Evolutionary conservation across 2,113 vertebrate genomes (phyloP).

Genomic region (Zosterops hypoxanthus): DNA sequence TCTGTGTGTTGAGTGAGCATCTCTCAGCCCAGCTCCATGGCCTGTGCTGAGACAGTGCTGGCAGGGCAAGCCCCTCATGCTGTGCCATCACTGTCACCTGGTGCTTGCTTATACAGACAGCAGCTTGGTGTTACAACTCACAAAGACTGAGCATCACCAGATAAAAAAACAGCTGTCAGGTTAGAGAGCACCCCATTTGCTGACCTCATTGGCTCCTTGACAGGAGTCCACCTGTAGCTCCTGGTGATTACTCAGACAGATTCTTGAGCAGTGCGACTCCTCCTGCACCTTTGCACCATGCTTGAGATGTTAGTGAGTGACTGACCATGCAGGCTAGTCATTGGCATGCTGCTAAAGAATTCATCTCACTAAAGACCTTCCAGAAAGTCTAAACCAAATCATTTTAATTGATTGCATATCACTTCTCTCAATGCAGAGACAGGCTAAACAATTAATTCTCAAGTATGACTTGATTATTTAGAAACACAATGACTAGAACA

Average conservation of each 20-base stretch:
- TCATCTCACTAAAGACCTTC: neutral
- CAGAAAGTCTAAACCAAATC: neutral
- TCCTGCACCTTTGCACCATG: neutral
- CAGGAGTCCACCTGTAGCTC: neutral
- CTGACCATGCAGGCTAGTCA: accelerated
- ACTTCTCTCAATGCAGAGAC: neutral
- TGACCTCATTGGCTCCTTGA: neutral
- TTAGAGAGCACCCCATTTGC: neutral
- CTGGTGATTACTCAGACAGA: neutral
- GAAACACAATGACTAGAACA: neutral
- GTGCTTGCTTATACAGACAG: neutral
- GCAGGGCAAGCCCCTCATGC: neutral
- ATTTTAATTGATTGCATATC: neutral
- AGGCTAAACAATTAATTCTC: neutral
- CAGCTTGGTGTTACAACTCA: neutral
- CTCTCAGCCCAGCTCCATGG: neutral
- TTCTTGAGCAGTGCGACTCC: neutral
- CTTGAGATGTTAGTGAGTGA: neutral
- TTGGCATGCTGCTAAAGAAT: neutral
- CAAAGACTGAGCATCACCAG: neutral
- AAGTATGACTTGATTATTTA: neutral
- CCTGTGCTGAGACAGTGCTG: accelerated
- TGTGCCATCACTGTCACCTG: neutral
- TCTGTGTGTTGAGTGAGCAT: neutral
- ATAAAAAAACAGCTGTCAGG: neutral